These are phyloP conservation scores for zebrafish (Danio rerio) DNA, from an alignment of 2,113 vertebrate species.

Conservation along the genomic window GRCz12tu NC_133178.1:210501-211000, in stretches of 20 bases:
- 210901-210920: conserved; percentile 69
- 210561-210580: conserved; percentile 75
- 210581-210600: conserved; percentile 64
- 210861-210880: conserved; percentile 63
- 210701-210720: conserved; percentile 96
- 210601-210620: conserved; percentile 65
- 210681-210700: conserved; percentile 96
- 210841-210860: conserved; percentile 71
- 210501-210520: conserved; percentile 60
- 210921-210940: conserved; percentile 68
- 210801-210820: conserved; percentile 88
- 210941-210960: conserved; percentile 64
- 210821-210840: conserved; percentile 85
- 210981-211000: conserved; percentile 94
- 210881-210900: conserved; percentile 72
- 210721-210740: conserved; percentile 99
- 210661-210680: conserved; percentile 92
- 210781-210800: conserved; percentile 91
- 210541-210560: conserved; percentile 61
- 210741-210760: conserved; percentile 93
- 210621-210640: conserved; percentile 67
- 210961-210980: conserved; percentile 76
- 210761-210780: conserved; percentile 88
- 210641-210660: conserved; percentile 89
- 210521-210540: conserved; percentile 60